Evolutionary conservation across 2,113 vertebrate genomes (phyloP).

Genomic region (Cyanistes caeruleus): DNA sequence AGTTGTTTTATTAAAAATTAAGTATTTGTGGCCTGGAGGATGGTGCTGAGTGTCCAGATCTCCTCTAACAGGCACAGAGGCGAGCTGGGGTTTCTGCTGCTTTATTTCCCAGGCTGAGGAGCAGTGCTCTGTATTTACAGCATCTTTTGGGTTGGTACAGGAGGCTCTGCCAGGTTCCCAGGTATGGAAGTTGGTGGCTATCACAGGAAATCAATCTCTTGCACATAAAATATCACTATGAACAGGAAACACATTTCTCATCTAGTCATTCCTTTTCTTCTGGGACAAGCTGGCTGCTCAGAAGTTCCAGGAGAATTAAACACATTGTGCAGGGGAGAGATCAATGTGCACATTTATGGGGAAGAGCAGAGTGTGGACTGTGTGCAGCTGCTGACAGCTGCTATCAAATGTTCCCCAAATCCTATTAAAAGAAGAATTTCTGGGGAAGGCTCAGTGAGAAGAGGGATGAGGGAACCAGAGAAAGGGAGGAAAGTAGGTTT

Average conservation of each 20-base stretch:
- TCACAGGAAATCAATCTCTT: slow-evolving; percentile 1
- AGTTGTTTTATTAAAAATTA: slow-evolving; percentile 23
- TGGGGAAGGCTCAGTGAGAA: neutral
- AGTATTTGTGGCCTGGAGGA: neutral
- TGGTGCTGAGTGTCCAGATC: neutral
- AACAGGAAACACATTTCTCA: neutral
- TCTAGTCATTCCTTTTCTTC: neutral
- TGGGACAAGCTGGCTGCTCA: neutral
- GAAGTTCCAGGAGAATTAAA: slow-evolving; percentile 2
- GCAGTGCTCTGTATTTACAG: neutral
- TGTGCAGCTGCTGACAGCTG: neutral
- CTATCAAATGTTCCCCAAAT: neutral
- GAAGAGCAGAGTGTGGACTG: neutral
- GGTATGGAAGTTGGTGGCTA: neutral
- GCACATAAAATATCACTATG: neutral
- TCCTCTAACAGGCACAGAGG: neutral
- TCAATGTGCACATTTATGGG: neutral
- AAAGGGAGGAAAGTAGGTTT: neutral
- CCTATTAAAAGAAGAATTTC: neutral
- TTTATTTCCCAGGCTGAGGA: neutral
- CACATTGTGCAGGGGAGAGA: neutral
- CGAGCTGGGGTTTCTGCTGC: neutral
- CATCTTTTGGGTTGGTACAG: neutral
- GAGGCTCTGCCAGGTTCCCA: neutral
- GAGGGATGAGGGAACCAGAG: neutral